Percentiles rank a stretch among this genome's conserved stretches.
These are phyloP conservation scores for Drosophila nasuta DNA, from an alignment of 1,140 invertebrate species.

Conservation along the genomic window DNA sequence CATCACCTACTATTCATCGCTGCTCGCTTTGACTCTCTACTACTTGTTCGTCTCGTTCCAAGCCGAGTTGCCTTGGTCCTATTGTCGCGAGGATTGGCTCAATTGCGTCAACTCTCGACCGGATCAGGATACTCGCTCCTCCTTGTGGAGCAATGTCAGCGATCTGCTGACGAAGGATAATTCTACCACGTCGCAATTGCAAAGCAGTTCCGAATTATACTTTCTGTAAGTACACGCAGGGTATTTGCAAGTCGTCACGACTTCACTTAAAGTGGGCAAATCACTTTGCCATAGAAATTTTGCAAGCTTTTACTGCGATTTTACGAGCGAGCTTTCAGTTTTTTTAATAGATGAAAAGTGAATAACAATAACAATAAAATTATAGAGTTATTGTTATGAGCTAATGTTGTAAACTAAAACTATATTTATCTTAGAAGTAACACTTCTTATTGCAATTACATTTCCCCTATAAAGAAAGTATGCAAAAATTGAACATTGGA, in stretches of 20 bases:
- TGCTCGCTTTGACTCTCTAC: slow-evolving; percentile 89
- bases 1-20: slow-evolving; percentile 90
- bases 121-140: slow-evolving; percentile 8
- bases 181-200: slow-evolving; percentile 26
- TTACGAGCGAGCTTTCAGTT: too few relatives aligned
- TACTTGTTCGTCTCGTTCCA: slow-evolving; percentile 89
- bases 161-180: slow-evolving; percentile 72
- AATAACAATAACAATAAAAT: too few relatives aligned
- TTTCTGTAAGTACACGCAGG: slow-evolving; percentile 59
- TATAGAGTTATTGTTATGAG: too few relatives aligned
- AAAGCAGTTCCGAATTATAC: slow-evolving; percentile 86
- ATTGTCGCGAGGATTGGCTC: slow-evolving; percentile 87
- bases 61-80: slow-evolving; percentile 88
- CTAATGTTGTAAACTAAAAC: too few relatives aligned
- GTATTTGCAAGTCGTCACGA: not conserved
- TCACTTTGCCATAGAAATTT: too few relatives aligned
- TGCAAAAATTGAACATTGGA: too few relatives aligned
- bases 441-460: too few relatives aligned
- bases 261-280: too few relatives aligned
- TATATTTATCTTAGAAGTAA: too few relatives aligned
- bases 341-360: too few relatives aligned
- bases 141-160: slow-evolving; percentile 5
- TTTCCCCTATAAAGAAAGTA: too few relatives aligned
- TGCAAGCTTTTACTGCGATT: too few relatives aligned
- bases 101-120: slow-evolving; percentile 83